Percentiles rank a stretch among this genome's conserved stretches.
These are phyloP conservation scores for Linepithema humile DNA, from an alignment of 1,140 invertebrate species.

Conservation along the genomic window DNA sequence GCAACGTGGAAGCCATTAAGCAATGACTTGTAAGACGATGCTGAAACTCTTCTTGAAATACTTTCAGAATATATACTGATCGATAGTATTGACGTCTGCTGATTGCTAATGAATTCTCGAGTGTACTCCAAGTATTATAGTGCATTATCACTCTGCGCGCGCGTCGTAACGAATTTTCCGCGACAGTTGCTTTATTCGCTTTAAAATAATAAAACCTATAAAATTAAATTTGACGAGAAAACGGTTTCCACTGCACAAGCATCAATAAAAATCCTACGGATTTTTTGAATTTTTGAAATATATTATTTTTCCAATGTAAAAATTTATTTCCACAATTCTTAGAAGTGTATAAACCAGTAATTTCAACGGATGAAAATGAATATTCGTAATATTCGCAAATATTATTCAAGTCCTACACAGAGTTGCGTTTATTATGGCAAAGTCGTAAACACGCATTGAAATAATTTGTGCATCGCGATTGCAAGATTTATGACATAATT, in stretches of 20 bases:
- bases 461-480: constrained; percentile 51
- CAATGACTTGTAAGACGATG: constrained; percentile 47
- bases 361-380: background rate
- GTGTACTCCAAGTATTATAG: constrained; percentile 2
- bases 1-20: constrained; percentile 48
- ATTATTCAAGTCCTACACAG: background rate
- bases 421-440: background rate
- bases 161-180: background rate
- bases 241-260: background rate
- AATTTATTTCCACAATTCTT: background rate
- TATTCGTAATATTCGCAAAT: constrained; percentile 18
- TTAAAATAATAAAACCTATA: background rate
- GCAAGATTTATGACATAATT: constrained; percentile 33
- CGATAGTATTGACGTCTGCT: constrained; percentile 41
- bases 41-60: constrained; percentile 43
- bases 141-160: constrained; percentile 25
- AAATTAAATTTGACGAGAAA: background rate
- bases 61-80: constrained; percentile 43
- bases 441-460: constrained; percentile 22
- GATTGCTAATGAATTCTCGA: constrained; percentile 51
- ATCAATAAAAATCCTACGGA: background rate
- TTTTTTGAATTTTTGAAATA: background rate
- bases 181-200: background rate
- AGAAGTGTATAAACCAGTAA: background rate
- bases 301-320: background rate